Evolutionary conservation across 2,113 vertebrate genomes (phyloP), one percentile per base, ranked within the genome.

Genomic region (Chunga burmeisteri): DNA sequence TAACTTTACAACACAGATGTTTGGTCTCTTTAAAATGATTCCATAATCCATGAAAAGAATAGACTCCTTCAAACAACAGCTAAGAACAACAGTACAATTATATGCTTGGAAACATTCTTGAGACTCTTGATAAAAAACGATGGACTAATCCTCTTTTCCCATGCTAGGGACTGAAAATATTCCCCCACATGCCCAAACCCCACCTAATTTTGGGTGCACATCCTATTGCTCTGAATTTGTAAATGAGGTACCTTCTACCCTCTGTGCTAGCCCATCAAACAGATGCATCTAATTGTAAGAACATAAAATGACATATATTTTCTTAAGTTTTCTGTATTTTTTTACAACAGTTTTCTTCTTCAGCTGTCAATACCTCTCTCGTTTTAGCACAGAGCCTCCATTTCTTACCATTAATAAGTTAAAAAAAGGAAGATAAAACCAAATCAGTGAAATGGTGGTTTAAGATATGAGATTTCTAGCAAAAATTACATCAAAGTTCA

Each of bases 181-280:
- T 2, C 21, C 6, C 38, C 1, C 13, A 46, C 2, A 3, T 58
- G 16, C 20, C n/a, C 49, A 84, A n/a, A 13, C 8, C 20, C 8
- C 34, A 26, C 7, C 30, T 46, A 71, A 50, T 72, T 79, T 63
- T 8, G 2, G 8, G 13, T 52, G 68, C 2, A 59, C 16, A 38
- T 30, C 20, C 19, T 74, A 29, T 63, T 78, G 27, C 5, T 71
- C 52, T 68, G 22, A 68, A 58, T n/a, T 53, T 36, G 21, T 56
- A 56, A 55, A 62, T 2, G 2, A 40, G 10, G 23, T n/a, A 63
- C 8, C 8, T 61, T 56, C 30, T 79, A 42, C 5, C 12, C 23
- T 47, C 47, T 42, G 6, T 6, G 0, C 16, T 56, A 62, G 26
- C 10, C 61, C 17, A 55, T 32, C 56, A 68, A 82, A 73, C 9